Evolutionary conservation across 2,797 vertebrate species (phyloP).

Genomic region (Loris lydekkerianus): DNA sequence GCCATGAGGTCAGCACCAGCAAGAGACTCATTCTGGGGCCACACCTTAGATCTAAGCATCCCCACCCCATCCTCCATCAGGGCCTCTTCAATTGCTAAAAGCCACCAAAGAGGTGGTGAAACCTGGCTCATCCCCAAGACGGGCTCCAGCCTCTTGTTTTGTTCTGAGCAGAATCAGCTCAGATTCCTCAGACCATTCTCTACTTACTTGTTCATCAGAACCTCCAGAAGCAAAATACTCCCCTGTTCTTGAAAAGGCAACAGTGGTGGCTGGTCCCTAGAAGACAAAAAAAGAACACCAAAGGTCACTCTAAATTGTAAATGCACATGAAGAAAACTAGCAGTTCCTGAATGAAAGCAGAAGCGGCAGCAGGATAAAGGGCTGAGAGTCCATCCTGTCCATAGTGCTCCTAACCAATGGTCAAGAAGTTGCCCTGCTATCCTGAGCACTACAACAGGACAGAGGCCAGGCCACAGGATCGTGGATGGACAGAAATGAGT

Average conservation of each 20-base stretch:
- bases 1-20: neutral
- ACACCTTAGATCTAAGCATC: neutral
- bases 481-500: neutral
- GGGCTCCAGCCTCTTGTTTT: neutral
- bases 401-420: neutral
- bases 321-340: neutral
- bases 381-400: neutral
- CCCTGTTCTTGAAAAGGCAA: constrained; percentile 94
- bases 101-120: neutral
- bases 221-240: constrained; percentile 96
- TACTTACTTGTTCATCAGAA: constrained; percentile 95
- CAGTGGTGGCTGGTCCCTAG: constrained; percentile 94
- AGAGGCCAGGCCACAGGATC: neutral
- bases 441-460: neutral
- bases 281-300: constrained; percentile 60
- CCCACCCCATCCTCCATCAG: too few relatives aligned
- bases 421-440: rapidly evolving
- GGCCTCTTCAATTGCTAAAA: neutral
- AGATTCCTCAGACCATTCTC: neutral
- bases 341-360: neutral
- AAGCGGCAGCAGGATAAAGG: neutral
- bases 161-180: neutral
- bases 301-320: neutral
- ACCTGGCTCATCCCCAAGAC: neutral
- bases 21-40: neutral